These are phyloP conservation scores for Melanerpes aurifrons DNA, from an alignment of 2,113 vertebrate species.

Conservation along the genomic window DNA sequence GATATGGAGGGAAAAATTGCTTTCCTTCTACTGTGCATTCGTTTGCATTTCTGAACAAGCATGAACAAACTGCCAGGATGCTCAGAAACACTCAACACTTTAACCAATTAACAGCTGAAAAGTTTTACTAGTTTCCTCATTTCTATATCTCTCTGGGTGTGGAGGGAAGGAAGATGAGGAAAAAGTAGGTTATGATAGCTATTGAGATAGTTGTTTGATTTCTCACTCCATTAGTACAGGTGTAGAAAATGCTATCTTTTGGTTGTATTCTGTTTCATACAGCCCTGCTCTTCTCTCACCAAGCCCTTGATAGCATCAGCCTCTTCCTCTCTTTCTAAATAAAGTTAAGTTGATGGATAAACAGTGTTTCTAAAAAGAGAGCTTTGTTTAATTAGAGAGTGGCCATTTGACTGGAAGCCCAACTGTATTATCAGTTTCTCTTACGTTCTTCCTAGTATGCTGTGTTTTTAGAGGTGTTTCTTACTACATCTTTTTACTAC, in stretches of 20 bases:
- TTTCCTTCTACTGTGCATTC: neutral
- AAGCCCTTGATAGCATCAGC: neutral
- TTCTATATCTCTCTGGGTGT: neutral
- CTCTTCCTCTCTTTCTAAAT: neutral
- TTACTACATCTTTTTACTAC: neutral
- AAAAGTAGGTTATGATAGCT: neutral
- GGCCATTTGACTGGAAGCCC: neutral
- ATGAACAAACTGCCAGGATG: neutral
- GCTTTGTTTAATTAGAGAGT: neutral
- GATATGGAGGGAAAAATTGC: neutral
- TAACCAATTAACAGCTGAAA: too few species aligned
- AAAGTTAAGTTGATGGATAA: neutral
- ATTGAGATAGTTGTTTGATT: neutral
- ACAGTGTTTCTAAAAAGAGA: conserved; percentile 14
- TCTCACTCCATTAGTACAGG: neutral
- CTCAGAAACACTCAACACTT: neutral
- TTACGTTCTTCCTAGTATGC: neutral
- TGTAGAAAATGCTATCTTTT: neutral
- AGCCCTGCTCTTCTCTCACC: neutral
- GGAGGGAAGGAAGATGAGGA: neutral
- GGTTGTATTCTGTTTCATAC: neutral
- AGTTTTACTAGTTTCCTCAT: neutral
- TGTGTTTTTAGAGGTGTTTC: neutral
- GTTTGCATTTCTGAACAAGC: neutral
- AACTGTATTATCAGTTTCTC: neutral